phyloP scores from a whole-genome alignment of 2,888 invertebrate genomes.

The Ormyrus rosae region DNA sequence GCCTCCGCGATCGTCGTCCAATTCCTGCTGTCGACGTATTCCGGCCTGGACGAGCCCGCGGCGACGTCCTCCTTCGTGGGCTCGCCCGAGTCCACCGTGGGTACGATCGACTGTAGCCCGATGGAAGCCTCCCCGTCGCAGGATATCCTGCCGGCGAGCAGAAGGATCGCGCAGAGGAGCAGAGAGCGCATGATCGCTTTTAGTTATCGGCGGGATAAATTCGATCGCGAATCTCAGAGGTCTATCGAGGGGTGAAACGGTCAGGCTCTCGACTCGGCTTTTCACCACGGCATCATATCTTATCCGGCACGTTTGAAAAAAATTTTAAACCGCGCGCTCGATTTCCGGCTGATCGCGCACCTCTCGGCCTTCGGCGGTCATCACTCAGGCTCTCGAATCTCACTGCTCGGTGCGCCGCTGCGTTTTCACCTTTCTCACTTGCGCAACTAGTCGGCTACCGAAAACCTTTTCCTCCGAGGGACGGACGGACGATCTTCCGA shows the following conservation, averaged over 20 bases:
- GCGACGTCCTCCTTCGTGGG: slow-evolving; percentile 43
- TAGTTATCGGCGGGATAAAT: neutral
- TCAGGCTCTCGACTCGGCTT: neutral
- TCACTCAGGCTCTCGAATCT: too few species aligned
- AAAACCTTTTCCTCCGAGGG: too few species aligned
- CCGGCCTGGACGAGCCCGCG: slow-evolving; percentile 42
- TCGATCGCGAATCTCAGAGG: neutral
- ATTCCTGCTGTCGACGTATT: slow-evolving; percentile 51
- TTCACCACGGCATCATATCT: too few species aligned
- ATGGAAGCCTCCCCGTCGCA: slow-evolving; percentile 14
- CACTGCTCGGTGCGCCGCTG: too few species aligned
- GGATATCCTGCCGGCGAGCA: neutral
- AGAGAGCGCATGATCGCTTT: neutral
- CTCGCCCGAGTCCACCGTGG: slow-evolving; percentile 42
- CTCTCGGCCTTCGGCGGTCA: too few species aligned
- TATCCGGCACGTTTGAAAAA: neutral
- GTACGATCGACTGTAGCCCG: slow-evolving; percentile 35
- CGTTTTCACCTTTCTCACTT: too few species aligned
- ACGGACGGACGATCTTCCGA: neutral
- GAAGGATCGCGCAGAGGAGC: neutral
- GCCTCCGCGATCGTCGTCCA: slow-evolving; percentile 70
- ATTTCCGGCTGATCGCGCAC: too few species aligned
- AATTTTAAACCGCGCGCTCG: neutral
- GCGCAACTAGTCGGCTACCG: too few species aligned
- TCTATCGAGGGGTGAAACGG: neutral